Conservation (phyloP, 2,113 vertebrate species). For the Engraulis encrasicolus region DNA sequence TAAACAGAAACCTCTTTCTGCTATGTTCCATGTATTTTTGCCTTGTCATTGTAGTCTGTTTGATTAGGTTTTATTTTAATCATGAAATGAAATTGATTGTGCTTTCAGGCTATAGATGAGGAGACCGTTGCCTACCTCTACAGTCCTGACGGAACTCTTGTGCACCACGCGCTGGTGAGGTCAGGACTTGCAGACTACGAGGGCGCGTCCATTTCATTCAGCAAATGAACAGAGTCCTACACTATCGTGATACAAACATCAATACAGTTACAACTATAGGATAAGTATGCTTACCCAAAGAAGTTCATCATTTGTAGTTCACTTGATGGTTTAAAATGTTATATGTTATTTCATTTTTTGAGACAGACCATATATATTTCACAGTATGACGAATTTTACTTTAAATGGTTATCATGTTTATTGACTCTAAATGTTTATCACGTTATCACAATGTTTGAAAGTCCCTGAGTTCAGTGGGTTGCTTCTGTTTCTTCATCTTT, state of each 20-base stretch:
- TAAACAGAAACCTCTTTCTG: too few relatives aligned
- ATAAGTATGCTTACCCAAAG: too few relatives aligned
- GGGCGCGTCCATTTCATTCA: neutral
- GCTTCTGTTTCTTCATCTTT: neutral
- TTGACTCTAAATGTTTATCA: neutral
- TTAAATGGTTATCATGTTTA: neutral
- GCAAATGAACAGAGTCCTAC: neutral
- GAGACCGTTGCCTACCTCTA: slow-evolving; percentile 81
- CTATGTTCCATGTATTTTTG: neutral
- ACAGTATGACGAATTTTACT: neutral
- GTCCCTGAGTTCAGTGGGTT: neutral
- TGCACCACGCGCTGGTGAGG: slow-evolving; percentile 82
- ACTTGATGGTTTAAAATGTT: neutral
- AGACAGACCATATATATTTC: too few relatives aligned
- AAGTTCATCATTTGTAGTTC: neutral
- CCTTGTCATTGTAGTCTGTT: neutral
- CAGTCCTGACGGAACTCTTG: slow-evolving; percentile 66
- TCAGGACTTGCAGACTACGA: slow-evolving; percentile 81
- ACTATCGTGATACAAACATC: too few relatives aligned
- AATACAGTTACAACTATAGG: too few relatives aligned
- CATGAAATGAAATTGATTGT: slow-evolving; percentile 24
- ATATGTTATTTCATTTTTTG: too few relatives aligned
- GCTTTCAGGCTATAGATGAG: slow-evolving; percentile 73
- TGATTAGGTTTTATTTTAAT: neutral
- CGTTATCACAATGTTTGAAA: too few relatives aligned